Base-by-base conservation (phyloP, 2,797 vertebrate genomes). In the Spea hammondii region DNA sequence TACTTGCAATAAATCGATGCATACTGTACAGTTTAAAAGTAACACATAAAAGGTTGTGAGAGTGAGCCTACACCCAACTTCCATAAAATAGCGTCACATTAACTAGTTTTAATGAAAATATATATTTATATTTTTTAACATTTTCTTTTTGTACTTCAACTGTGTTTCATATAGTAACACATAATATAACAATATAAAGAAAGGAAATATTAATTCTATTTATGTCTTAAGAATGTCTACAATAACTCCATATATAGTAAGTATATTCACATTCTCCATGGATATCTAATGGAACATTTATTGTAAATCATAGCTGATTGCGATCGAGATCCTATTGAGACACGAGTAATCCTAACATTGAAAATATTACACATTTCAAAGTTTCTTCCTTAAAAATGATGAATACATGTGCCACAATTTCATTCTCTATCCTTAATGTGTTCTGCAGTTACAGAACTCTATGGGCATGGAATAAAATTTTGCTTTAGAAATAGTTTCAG, bases 321-420 rank as follows among this genome's bases (percentile, higher is more conserved):
- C 73, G 76, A 80, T 80, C 51, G 66, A 71, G 55, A 80, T 70
- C 68, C 59, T 71, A 71, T 76, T 80, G 73, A 80, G 64, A 59
- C 50, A 47, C 53, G 73, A 59, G 66, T 17, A 70, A 70, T 80
- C 76, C 50, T 71, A 48, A 54, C 79, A 70, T 55, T 59, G 75
- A 68, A 80, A 80, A 80, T 76, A 80, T 76, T 80, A 80, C 48
- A 71, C 50, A 70, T 74, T 71, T 76, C 53, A 70, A 59, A 64
- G 46, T 71, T 48, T 17, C 53, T 70, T 7, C n/a, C 49, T 79
- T 60, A 5, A 74, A 74, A 65, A 50, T 74, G 54, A 47, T 67
- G 51, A 79, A 69, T 79, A 62, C 46, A 53, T 60, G 47, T 74
- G 65, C 55, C 48, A 70, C 50, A 70, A 53, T 57, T 55, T 74